Evolutionary conservation across 2,113 vertebrate genomes (phyloP).

Genomic region (Manacus vitellinus): DNA sequence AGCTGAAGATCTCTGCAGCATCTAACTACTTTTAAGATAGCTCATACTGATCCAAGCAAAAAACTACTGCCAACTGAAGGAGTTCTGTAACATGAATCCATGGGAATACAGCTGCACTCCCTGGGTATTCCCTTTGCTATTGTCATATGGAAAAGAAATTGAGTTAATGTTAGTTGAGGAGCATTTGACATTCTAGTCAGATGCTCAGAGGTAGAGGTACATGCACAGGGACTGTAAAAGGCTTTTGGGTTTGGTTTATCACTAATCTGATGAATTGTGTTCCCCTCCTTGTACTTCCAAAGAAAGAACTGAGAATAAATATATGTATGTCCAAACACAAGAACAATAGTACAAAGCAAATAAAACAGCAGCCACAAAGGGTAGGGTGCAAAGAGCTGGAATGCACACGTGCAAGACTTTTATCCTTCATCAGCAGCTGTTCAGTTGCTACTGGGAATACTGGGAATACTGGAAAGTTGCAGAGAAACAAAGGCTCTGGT

Average conservation of each 20-base stretch:
- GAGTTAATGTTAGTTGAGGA: neutral
- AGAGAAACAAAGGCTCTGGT: conserved; percentile 16
- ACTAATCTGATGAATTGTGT: neutral
- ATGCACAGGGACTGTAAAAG: neutral
- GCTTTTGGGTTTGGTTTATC: neutral
- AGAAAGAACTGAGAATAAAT: neutral
- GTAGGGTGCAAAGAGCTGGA: neutral
- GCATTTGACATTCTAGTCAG: neutral
- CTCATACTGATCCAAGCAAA: neutral
- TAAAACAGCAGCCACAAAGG: neutral
- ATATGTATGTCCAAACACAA: neutral
- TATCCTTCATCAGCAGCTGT: neutral
- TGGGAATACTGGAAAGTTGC: neutral
- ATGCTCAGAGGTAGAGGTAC: neutral
- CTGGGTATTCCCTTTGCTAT: neutral
- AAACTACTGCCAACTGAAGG: neutral
- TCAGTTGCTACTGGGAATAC: neutral
- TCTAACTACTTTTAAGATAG: neutral
- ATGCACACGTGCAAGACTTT: neutral
- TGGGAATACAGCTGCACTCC: neutral
- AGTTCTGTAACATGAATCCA: neutral
- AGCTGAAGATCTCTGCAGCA: neutral
- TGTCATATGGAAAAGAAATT: neutral
- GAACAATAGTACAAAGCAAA: neutral
- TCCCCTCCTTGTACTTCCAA: neutral